Evolutionary conservation across 92 coral and sea anemone genomes (phyloP).

Genomic region (Zoanthus solanderi): DNA sequence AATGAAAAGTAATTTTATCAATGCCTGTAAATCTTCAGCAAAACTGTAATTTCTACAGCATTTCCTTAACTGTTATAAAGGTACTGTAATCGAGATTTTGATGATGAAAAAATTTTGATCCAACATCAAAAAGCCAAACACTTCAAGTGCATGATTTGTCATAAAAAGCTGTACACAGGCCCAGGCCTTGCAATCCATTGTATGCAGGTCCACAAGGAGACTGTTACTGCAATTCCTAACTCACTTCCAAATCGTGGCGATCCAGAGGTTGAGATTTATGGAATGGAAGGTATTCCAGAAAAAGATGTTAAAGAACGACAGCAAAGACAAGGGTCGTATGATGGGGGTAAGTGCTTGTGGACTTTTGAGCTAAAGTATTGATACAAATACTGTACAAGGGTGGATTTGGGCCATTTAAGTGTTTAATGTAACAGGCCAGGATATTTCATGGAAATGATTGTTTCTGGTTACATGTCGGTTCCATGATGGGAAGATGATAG

Average conservation of each 20-base stretch:
- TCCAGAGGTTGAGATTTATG: slow-evolving; percentile 97
- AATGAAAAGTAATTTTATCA: too few relatives aligned
- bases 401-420: too few relatives aligned
- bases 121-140: slow-evolving; percentile 99
- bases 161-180: slow-evolving; percentile 96
- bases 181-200: slow-evolving; percentile 99
- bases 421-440: too few relatives aligned
- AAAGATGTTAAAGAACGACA: slow-evolving; percentile 96
- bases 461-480: too few relatives aligned
- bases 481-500: too few relatives aligned
- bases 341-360: slow-evolving; percentile 66
- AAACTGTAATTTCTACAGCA: too few relatives aligned
- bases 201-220: slow-evolving; percentile 98
- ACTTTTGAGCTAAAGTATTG: not conserved
- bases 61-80: slow-evolving; percentile 78
- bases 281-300: slow-evolving; percentile 99
- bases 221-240: slow-evolving; percentile 92
- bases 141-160: slow-evolving; percentile 97
- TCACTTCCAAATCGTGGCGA: slow-evolving; percentile 97
- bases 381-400: too few relatives aligned
- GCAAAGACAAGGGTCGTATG: slow-evolving; percentile 78
- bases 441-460: too few relatives aligned
- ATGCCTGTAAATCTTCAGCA: too few relatives aligned
- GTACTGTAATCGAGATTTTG: slow-evolving; percentile 99
- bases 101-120: slow-evolving; percentile 95